Conservation (phyloP, 2,797 vertebrate genomes). For the Enteromius mattozi region DNA sequence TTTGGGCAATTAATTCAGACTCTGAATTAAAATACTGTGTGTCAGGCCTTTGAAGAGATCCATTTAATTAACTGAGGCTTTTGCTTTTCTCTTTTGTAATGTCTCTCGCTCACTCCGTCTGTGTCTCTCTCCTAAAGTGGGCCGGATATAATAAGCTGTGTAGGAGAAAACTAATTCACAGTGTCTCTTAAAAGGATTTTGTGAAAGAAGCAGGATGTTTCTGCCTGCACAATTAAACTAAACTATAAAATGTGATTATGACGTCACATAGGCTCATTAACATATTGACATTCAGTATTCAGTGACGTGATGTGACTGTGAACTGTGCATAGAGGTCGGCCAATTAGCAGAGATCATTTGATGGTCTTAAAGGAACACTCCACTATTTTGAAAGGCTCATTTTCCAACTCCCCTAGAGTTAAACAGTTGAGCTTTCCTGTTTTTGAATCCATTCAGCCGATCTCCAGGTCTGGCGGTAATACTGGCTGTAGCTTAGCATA, state of each 20-base stretch:
- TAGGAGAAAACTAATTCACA: not conserved
- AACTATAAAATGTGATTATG: not conserved
- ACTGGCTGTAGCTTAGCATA: too few species aligned
- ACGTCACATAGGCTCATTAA: too few species aligned
- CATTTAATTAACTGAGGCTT: slow-evolving; percentile 17
- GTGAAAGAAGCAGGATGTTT: not conserved
- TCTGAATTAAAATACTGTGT: not conserved
- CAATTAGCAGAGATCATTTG: too few species aligned
- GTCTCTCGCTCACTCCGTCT: slow-evolving; percentile 2
- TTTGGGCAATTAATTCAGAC: slow-evolving; percentile 3
- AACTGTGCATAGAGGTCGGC: too few species aligned
- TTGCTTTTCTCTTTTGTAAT: not conserved
- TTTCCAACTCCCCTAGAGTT: too few species aligned
- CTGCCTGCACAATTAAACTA: not conserved
- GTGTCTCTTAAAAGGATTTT: not conserved
- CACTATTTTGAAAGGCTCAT: too few species aligned
- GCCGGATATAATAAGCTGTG: slow-evolving; percentile 12
- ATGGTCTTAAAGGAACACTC: too few species aligned
- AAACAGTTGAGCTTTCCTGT: too few species aligned
- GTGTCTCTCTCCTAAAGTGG: not conserved
- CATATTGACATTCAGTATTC: too few species aligned
- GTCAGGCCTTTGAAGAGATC: slow-evolving; percentile 27
- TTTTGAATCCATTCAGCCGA: too few species aligned
- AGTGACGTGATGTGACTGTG: too few species aligned
- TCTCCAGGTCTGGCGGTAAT: too few species aligned